Percentiles rank a stretch among this genome's conserved stretches.
phyloP scores from a whole-genome alignment of 2,113 vertebrate genomes.

The Silurus meridionalis region DNA sequence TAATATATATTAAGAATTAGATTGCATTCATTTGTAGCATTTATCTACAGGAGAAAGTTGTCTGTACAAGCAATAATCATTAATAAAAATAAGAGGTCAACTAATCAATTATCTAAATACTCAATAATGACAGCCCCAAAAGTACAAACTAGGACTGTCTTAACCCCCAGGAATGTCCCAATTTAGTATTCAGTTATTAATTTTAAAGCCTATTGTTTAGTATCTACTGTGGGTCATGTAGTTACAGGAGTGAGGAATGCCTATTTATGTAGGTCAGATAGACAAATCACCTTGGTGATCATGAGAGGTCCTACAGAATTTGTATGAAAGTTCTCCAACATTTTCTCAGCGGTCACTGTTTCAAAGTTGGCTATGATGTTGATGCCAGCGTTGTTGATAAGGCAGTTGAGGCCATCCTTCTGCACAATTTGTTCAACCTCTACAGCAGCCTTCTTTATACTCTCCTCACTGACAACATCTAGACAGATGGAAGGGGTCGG shows the following conservation, averaged over 20 bases:
- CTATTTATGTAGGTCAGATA: background rate
- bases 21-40: no score
- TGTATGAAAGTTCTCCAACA: slow-evolving; percentile 77
- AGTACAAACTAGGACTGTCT: background rate
- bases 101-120: background rate
- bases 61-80: background rate
- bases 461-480: slow-evolving; percentile 69
- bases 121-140: background rate
- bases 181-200: background rate
- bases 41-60: background rate
- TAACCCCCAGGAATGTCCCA: background rate
- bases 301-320: slow-evolving; percentile 76
- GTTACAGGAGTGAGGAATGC: background rate
- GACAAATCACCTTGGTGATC: slow-evolving; percentile 73
- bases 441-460: slow-evolving; percentile 71
- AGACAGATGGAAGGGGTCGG: background rate
- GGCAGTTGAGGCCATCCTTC: slow-evolving; percentile 76
- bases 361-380: slow-evolving; percentile 68
- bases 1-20: no score
- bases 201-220: background rate
- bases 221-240: background rate
- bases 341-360: slow-evolving; percentile 72
- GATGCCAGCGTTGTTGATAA: slow-evolving; percentile 81
- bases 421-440: slow-evolving; percentile 71
- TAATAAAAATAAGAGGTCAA: background rate